A percentile compares a stretch with the other conserved stretches of the same genome.
Conservation (phyloP, 2,888 invertebrate species). For the Sphecodes monilicornis region DNA sequence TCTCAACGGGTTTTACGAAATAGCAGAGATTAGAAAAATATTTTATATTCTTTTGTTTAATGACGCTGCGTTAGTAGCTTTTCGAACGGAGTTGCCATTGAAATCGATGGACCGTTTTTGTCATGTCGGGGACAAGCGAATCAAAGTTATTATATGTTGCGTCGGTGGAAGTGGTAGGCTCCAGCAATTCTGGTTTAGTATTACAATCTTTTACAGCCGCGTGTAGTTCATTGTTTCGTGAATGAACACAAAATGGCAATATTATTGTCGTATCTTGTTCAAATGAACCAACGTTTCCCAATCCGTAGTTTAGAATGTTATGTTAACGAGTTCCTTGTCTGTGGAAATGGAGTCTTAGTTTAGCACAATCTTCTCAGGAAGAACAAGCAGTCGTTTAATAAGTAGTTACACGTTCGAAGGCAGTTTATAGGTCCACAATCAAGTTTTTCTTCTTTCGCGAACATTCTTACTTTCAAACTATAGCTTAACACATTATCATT, state of each 20-base stretch:
- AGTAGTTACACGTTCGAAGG: constrained; percentile 22
- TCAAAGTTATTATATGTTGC: background rate
- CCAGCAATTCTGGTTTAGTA: background rate
- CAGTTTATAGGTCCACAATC: constrained; percentile 20
- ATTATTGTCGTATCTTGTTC: constrained; percentile 42
- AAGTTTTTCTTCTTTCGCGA: constrained; percentile 20
- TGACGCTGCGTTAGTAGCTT: background rate
- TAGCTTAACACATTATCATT: constrained; percentile 1
- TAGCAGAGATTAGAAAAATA: constrained; percentile 48
- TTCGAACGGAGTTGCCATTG: constrained; percentile 11
- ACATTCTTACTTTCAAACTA: constrained; percentile 5
- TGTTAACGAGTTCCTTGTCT: background rate
- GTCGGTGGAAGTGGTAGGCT: constrained; percentile 1
- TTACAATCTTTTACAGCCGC: constrained; percentile 3
- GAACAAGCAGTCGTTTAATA: constrained; percentile 9
- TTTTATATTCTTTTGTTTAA: constrained; percentile 19
- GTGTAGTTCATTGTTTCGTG: constrained; percentile 3
- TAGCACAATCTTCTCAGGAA: constrained; percentile 9
- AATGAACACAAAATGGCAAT: constrained; percentile 15
- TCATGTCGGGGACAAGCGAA: constrained; percentile 21
- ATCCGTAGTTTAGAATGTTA: background rate
- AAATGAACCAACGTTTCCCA: constrained; percentile 50
- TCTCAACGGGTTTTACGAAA: constrained; percentile 17
- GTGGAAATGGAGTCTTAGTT: background rate
- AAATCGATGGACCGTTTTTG: constrained; percentile 9